Base-by-base conservation (phyloP, 30 jellyfish, hydroid and myxozoan genomes). In the Cassiopea xamachana region DNA sequence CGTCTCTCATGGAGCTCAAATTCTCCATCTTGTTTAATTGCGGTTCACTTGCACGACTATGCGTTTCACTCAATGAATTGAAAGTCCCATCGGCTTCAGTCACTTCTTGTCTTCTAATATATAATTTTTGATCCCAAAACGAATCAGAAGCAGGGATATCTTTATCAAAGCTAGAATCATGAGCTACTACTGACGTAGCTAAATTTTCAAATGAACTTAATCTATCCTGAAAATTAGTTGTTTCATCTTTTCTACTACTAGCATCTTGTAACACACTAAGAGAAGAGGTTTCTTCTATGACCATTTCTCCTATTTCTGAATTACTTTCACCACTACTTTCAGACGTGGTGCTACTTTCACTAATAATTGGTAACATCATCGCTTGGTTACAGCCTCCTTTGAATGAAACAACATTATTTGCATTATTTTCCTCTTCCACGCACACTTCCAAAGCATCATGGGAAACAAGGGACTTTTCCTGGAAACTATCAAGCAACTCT, bases 351-450 rank as follows among this genome's bases (percentile, higher is more conserved):
- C 80, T 55, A 14, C 95, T 88, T 59, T 88, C 95, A 12, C 76
- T 78, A 17, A 88, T 88, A 13, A 88, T 82, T 13, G 95, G 79
- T 47, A 88, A 73, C n/a, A 90, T 88, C 88, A 78, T 88, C 60
- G 55, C 81, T 19, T 58, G 79, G 15, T 27, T 27, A 27, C 16
- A 8, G 73, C 73, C 73, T 78, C 87, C 87, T 78, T 78, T 78
- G 1, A 55, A 27, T 47, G 87, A 48, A 2, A 50, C 12, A 50
- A 45, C 16, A 48, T 60, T 78, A 59, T 5, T 39, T 39, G 68
- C 44, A 17, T 15, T 46, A 27, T 75, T 51, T 17, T 78, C 76
- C 19, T 78, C 87, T 50, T 60, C 87, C 15, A 7, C 87, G 46
- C 8, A 48, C 47, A 50, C 14, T 8, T 43, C 58, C 45, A 12